Evolutionary conservation across 2,797 vertebrate species (phyloP).

Genomic region (Manis pentadactyla): DNA sequence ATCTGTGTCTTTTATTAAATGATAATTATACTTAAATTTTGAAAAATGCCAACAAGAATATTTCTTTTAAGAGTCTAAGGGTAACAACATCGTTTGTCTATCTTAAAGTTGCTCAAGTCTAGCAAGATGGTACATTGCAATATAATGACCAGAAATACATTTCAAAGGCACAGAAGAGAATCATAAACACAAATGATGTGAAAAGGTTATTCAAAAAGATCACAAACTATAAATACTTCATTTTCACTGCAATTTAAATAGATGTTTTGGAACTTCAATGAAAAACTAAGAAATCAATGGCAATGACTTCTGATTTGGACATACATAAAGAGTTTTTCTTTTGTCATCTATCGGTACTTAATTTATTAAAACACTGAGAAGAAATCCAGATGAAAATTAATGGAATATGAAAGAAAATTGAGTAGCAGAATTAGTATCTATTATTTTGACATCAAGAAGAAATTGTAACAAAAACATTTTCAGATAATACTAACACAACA

Average conservation of each 20-base stretch:
- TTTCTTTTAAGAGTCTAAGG: not conserved
- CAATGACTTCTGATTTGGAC: not conserved
- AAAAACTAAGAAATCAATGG: not conserved
- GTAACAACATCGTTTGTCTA: not conserved
- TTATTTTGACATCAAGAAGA: constrained; percentile 1
- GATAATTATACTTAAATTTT: not conserved
- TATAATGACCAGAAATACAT: not conserved
- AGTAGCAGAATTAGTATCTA: constrained; percentile 10
- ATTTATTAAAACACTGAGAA: constrained; percentile 9
- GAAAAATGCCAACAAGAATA: not conserved
- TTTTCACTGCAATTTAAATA: not conserved
- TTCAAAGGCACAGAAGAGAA: not conserved
- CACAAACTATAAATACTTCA: not conserved
- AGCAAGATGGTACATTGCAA: not conserved
- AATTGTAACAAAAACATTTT: constrained; percentile 41
- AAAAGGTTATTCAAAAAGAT: not conserved
- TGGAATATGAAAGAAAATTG: not conserved
- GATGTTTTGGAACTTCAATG: constrained; percentile 38
- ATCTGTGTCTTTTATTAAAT: constrained; percentile 18
- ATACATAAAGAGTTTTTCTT: not conserved
- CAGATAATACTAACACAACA: not conserved
- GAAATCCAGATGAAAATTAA: not conserved
- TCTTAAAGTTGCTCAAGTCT: not conserved
- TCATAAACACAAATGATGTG: not conserved
- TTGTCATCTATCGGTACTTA: not conserved